These are phyloP conservation scores for Minunthozetes semirufus DNA, from an alignment of 2,888 invertebrate species.

Conservation along the genomic window DNA sequence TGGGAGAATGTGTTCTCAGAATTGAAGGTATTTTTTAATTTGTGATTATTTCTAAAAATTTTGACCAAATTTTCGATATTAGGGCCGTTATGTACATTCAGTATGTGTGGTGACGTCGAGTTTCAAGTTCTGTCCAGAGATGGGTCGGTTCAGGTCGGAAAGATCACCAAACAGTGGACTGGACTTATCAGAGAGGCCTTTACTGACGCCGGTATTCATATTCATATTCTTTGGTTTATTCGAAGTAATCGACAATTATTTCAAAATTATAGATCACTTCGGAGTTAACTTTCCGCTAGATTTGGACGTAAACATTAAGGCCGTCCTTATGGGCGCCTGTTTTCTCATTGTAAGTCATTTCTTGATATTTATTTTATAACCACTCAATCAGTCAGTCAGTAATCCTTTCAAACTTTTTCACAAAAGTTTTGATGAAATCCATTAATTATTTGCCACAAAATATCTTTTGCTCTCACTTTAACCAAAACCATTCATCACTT, in stretches of 20 bases:
- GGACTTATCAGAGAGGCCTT: constrained; percentile 72
- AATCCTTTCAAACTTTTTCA: not conserved
- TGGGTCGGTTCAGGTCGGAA: constrained; percentile 69
- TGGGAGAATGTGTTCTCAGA: constrained; percentile 64
- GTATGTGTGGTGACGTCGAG: constrained; percentile 59
- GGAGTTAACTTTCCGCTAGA: constrained; percentile 86
- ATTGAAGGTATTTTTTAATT: constrained; percentile 68
- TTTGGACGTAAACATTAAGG: constrained; percentile 73
- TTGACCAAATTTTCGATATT: too few relatives aligned
- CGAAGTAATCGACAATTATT: constrained; percentile 47
- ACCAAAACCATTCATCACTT: too few relatives aligned
- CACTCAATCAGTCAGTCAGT: not conserved
- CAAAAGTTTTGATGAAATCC: too few relatives aligned
- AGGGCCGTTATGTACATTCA: constrained; percentile 65
- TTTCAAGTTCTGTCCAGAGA: constrained; percentile 59
- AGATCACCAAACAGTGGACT: constrained; percentile 83
- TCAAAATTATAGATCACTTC: constrained; percentile 72
- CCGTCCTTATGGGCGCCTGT: constrained; percentile 68
- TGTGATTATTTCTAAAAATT: too few relatives aligned
- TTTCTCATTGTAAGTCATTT: constrained; percentile 61
- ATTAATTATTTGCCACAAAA: too few relatives aligned
- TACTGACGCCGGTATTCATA: constrained; percentile 72
- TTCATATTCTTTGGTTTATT: constrained; percentile 78
- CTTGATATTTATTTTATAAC: constrained; percentile 13
- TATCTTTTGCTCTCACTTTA: too few relatives aligned